Conservation (phyloP, 2,113 vertebrate species). For the Anguilla japonica region DNA sequence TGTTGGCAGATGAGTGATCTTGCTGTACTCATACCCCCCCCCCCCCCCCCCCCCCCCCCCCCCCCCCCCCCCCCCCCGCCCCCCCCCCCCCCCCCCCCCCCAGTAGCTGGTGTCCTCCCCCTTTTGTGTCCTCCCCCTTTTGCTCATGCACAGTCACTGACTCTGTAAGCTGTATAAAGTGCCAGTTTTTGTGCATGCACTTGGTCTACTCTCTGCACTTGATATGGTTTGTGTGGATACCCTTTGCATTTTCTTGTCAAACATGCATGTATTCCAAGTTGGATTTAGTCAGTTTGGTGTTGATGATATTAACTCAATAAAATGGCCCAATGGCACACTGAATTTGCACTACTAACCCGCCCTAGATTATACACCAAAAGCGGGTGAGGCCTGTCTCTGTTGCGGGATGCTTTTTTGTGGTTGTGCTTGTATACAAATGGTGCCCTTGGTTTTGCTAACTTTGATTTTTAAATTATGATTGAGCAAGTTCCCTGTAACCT, state of each 20-base stretch:
- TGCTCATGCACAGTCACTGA: neutral
- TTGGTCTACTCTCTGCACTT: neutral
- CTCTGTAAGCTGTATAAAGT: neutral
- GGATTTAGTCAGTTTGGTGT: neutral
- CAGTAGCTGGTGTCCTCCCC: neutral
- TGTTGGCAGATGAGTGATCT: neutral
- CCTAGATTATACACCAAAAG: neutral
- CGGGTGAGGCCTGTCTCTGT: neutral
- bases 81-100: neutral
- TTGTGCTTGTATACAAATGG: neutral
- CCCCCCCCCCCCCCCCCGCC: neutral
- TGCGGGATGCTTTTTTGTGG: neutral
- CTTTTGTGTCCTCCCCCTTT: neutral
- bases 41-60: neutral
- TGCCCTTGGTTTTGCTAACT: neutral
- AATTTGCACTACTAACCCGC: neutral
- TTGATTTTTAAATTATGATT: neutral
- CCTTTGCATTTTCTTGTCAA: neutral
- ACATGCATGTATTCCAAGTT: neutral
- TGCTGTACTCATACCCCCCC: neutral
- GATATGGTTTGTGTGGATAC: neutral
- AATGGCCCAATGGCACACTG: neutral
- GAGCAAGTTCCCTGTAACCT: neutral
- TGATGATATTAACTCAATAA: neutral
- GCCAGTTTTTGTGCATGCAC: neutral